A percentile compares a stretch with the other conserved stretches of the same genome.
Conservation (phyloP, 2,113 vertebrate genomes). For the Panthera leo region DNA sequence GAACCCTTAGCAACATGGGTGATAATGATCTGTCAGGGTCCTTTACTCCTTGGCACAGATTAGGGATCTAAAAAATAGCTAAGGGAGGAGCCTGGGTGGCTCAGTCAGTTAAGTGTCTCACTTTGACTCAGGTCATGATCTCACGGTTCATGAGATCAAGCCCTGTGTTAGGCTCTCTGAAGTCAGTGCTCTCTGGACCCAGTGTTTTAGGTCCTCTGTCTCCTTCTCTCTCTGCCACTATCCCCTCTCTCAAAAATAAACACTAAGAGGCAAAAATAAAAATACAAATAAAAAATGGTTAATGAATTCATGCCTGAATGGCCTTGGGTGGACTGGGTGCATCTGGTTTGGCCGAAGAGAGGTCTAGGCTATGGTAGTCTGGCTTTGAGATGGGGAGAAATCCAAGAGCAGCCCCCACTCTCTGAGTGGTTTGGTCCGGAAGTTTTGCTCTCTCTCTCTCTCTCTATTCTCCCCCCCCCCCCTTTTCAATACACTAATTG, state of each 20-base stretch:
- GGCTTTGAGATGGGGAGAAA: background rate
- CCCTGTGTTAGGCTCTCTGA: no score
- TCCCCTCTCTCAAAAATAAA: no score
- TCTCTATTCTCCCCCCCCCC: background rate
- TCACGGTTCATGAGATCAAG: no score
- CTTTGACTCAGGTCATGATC: no score
- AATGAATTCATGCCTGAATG: background rate
- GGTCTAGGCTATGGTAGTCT: background rate
- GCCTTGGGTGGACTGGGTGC: background rate
- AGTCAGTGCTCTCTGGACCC: no score
- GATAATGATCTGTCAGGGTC: background rate
- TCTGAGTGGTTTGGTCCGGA: background rate
- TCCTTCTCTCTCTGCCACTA: no score
- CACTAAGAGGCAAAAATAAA: no score
- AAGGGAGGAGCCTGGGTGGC: background rate
- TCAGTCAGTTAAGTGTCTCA: no score
- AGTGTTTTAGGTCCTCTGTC: no score
- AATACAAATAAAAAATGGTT: background rate
- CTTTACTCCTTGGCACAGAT: background rate
- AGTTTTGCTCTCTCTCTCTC: background rate
- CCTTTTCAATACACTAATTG: background rate
- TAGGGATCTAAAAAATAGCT: background rate
- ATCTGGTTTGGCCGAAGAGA: background rate
- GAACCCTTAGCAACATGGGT: background rate
- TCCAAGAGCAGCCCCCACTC: background rate